Evolutionary conservation across 2,113 vertebrate genomes (phyloP).

Genomic region (Dinomys branickii): DNA sequence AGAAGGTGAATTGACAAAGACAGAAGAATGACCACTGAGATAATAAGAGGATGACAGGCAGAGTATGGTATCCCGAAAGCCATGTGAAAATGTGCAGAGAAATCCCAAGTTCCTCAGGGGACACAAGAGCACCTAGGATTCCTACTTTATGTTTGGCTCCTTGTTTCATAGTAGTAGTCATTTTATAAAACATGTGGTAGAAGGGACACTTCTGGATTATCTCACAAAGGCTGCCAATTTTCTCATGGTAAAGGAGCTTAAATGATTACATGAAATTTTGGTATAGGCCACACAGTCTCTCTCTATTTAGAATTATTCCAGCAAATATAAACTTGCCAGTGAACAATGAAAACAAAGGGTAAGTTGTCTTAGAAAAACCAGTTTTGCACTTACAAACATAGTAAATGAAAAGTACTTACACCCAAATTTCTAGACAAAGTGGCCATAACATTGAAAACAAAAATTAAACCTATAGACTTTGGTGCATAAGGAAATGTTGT

Average conservation of each 20-base stretch:
- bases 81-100: neutral
- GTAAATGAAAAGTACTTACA: slow-evolving; percentile 51
- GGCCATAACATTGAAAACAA: slow-evolving; percentile 35
- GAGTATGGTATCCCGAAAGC: neutral
- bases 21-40: neutral
- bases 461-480: slow-evolving; percentile 19
- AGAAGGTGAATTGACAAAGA: slow-evolving; percentile 4
- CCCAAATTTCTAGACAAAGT: slow-evolving; percentile 46
- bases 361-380: neutral
- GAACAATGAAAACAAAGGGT: slow-evolving; percentile 37
- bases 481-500: slow-evolving; percentile 50
- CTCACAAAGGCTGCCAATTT: slow-evolving; percentile 22
- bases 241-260: slow-evolving; percentile 45
- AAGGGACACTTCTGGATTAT: neutral
- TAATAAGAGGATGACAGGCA: neutral
- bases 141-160: neutral
- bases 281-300: neutral
- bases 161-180: neutral
- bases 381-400: slow-evolving; percentile 53
- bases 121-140: neutral
- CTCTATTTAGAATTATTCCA: slow-evolving; percentile 44
- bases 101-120: neutral
- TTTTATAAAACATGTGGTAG: neutral
- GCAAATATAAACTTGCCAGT: slow-evolving; percentile 44
- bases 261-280: slow-evolving; percentile 10